A percentile compares a stretch with the other conserved stretches of the same genome.
Evolutionary conservation across 2,797 vertebrate species (phyloP).

Genomic region (Parotocinclus haroldoi): DNA sequence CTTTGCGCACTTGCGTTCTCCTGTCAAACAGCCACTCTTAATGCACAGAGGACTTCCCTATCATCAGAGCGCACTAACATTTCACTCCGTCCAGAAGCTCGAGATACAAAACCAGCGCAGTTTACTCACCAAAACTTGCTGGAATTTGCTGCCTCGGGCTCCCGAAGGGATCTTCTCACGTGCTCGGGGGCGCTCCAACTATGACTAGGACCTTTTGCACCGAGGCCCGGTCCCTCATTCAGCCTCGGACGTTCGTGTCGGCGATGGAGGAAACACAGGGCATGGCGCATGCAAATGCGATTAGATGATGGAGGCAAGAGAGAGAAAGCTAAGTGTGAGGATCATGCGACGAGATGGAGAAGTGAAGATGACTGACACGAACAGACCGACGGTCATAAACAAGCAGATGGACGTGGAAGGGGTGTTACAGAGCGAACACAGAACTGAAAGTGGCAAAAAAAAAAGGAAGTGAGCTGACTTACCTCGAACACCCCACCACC

Average conservation of each 20-base stretch:
- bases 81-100: not conserved
- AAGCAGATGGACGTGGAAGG: slow-evolving; percentile 23
- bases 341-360: slow-evolving; percentile 34
- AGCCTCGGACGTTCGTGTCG: slow-evolving; percentile 51
- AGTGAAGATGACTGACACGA: slow-evolving; percentile 13
- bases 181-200: slow-evolving; percentile 30
- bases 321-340: slow-evolving; percentile 19
- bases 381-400: slow-evolving; percentile 24
- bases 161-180: slow-evolving; percentile 7
- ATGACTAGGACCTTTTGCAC: slow-evolving; percentile 22
- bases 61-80: slow-evolving; percentile 8
- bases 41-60: slow-evolving; percentile 25
- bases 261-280: slow-evolving; percentile 62
- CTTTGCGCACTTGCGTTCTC: slow-evolving; percentile 5
- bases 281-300: slow-evolving; percentile 73
- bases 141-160: slow-evolving; percentile 24
- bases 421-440: slow-evolving; percentile 26
- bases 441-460: slow-evolving; percentile 38
- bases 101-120: slow-evolving; percentile 12
- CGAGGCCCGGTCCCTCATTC: slow-evolving; percentile 45
- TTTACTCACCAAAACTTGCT: slow-evolving; percentile 43
- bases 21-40: slow-evolving; percentile 12
- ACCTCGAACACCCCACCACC: slow-evolving; percentile 47
- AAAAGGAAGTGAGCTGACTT: slow-evolving; percentile 42
- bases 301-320: slow-evolving; percentile 36